Conservation (phyloP, 2,113 vertebrate species). For the Lanius ludovicianus region DNA sequence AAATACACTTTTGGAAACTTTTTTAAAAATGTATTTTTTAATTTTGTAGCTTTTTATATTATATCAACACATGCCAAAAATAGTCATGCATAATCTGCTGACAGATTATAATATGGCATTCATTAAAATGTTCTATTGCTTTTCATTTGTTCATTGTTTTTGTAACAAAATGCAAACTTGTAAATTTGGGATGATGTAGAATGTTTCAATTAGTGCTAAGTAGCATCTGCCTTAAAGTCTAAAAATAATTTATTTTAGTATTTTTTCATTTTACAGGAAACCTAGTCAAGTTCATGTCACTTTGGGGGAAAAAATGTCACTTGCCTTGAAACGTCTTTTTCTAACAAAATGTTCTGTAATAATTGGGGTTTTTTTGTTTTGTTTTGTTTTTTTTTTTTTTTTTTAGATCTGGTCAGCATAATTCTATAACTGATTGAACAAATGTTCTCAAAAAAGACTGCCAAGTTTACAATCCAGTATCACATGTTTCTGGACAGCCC, state of each 20-base stretch:
- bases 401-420: not conserved
- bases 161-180: constrained; percentile 44
- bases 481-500: not conserved
- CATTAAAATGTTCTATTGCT: constrained; percentile 37
- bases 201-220: constrained; percentile 48
- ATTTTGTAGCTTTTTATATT: not conserved
- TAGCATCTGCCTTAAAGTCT: constrained; percentile 36
- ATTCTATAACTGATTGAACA: not conserved
- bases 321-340: not conserved
- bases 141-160: constrained; percentile 58
- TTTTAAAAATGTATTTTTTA: not conserved
- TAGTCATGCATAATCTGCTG: constrained; percentile 3
- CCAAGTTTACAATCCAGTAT: not conserved
- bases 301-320: not conserved
- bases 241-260: constrained; percentile 47
- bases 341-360: not conserved
- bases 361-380: too few relatives aligned
- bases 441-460: not conserved
- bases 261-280: constrained; percentile 8
- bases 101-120: constrained; percentile 51
- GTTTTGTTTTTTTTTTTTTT: not conserved
- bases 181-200: constrained; percentile 36
- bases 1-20: not conserved
- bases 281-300: not conserved
- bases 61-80: constrained; percentile 17